Conservation (phyloP, 2,113 vertebrate genomes). For the Lasiurus borealis region DNA sequence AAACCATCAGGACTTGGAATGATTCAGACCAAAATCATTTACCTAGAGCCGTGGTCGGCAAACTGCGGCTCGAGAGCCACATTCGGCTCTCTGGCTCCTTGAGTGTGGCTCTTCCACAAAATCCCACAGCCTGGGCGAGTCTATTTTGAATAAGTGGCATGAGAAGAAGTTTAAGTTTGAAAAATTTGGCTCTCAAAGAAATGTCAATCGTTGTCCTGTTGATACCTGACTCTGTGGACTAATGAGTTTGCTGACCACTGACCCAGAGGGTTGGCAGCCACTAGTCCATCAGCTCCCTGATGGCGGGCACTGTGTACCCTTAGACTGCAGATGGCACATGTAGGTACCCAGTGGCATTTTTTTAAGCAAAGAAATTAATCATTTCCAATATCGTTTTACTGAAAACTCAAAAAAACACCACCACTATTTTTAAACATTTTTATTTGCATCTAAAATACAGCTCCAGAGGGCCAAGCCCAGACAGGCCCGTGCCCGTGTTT, state of each 20-base stretch:
- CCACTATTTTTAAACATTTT: conserved; percentile 51
- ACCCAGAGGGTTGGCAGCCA: neutral
- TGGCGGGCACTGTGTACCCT: neutral
- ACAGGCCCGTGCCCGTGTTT: conserved; percentile 81
- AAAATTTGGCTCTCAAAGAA: too few species aligned
- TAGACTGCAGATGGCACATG: neutral
- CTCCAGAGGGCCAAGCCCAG: conserved; percentile 77
- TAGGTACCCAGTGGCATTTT: neutral
- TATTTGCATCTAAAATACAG: conserved; percentile 77
- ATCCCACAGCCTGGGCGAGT: too few species aligned
- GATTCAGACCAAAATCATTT: neutral
- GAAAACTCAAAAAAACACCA: neutral
- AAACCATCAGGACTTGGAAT: neutral
- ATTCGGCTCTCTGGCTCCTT: too few species aligned
- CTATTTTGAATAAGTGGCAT: too few species aligned
- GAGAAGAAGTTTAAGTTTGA: too few species aligned
- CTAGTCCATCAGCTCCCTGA: neutral
- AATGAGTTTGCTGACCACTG: too few species aligned
- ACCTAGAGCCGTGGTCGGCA: neutral
- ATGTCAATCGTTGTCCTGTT: too few species aligned
- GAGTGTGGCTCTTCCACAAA: too few species aligned
- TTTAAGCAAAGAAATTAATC: conserved; percentile 15
- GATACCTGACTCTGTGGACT: too few species aligned
- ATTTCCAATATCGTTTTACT: neutral
- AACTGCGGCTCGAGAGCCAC: too few species aligned